Percentiles rank a stretch among this genome's conserved stretches.
Conservation (phyloP, 2,888 invertebrate genomes). For the Chymomyza fuscimana region DNA sequence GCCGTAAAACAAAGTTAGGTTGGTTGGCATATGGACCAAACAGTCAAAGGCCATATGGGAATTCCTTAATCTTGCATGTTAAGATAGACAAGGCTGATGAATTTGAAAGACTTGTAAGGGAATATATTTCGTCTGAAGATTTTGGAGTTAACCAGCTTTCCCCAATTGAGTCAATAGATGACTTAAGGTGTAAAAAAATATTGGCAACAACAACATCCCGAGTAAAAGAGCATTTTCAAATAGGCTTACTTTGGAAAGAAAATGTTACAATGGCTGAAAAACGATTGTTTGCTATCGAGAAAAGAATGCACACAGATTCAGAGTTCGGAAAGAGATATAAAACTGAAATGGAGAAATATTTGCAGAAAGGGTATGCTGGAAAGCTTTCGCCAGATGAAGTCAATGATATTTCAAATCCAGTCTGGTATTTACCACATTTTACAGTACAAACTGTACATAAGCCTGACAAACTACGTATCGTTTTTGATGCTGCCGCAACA, state of each 20-base stretch:
- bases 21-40: conserved; percentile 6
- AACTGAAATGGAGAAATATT: no score
- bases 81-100: neutral
- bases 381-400: neutral
- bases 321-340: no score
- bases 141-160: no score
- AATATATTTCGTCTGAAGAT: neutral
- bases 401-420: neutral
- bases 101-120: neutral
- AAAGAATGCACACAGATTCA: no score
- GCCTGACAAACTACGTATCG: neutral
- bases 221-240: no score
- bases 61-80: neutral
- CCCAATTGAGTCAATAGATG: no score
- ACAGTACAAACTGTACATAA: neutral
- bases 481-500: neutral
- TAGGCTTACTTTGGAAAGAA: no score
- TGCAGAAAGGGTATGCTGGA: no score
- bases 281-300: no score
- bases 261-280: no score
- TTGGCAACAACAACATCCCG: no score
- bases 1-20: neutral
- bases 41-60: neutral
- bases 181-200: no score
- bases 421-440: neutral